These are phyloP conservation scores for Parus major DNA, from an alignment of 2,113 vertebrate species.

Conservation along the genomic window DNA sequence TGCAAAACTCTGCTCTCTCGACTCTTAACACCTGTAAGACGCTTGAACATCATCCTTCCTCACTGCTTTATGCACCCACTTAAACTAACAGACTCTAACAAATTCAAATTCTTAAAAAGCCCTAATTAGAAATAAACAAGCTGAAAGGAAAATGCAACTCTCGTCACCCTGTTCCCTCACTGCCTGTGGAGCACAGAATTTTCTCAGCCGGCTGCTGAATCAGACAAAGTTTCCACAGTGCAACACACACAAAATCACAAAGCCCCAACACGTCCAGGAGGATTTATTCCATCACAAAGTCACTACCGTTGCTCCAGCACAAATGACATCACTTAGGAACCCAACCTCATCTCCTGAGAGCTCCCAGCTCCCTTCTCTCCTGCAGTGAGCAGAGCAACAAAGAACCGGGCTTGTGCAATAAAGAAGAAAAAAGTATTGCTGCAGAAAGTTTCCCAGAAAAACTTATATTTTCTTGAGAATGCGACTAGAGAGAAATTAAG, in stretches of 20 bases:
- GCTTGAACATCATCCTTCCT: background rate
- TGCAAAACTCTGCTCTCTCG: background rate
- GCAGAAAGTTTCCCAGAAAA: constrained; percentile 32
- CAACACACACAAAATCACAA: background rate
- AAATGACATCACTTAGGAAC: constrained; percentile 55
- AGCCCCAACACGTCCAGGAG: background rate
- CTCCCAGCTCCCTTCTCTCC: background rate
- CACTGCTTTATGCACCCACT: background rate
- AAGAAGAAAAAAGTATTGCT: background rate
- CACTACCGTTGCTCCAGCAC: background rate
- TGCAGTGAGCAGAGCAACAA: constrained; percentile 5
- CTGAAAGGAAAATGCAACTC: background rate
- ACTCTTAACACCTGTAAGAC: background rate
- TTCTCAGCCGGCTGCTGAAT: constrained; percentile 13
- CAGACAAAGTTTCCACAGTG: background rate
- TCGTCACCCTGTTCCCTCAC: background rate
- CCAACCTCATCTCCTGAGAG: constrained; percentile 32
- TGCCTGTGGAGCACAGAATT: background rate
- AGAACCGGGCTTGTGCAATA: background rate
- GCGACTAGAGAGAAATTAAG: background rate
- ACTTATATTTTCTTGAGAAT: background rate
- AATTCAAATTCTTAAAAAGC: background rate
- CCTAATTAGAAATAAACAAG: rapidly evolving
- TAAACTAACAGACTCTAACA: background rate
- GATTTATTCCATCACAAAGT: constrained; percentile 39